phyloP scores from a whole-genome alignment of 2,888 invertebrate species.

The Ecdyonurus torrentis region DNA sequence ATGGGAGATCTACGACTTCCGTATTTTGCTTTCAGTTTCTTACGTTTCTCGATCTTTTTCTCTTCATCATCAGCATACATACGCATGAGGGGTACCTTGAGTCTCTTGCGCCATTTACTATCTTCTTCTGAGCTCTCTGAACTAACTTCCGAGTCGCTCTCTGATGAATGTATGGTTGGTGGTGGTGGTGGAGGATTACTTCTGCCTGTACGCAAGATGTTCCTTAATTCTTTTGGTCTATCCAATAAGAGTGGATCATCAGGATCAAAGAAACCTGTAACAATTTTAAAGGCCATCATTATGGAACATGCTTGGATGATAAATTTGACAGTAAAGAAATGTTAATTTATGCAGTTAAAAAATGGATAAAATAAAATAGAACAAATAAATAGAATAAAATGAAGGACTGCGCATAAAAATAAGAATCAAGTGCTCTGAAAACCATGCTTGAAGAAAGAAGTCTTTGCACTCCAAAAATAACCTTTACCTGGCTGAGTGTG shows the following conservation, averaged over 20 bases:
- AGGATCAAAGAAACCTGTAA: neutral
- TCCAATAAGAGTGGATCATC: neutral
- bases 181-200: slow-evolving; percentile 5
- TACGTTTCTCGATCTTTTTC: slow-evolving; percentile 33
- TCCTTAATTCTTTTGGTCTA: neutral
- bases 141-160: neutral
- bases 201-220: neutral
- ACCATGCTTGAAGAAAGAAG: no score
- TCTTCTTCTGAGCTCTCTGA: slow-evolving; percentile 7
- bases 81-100: slow-evolving; percentile 56
- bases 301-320: no score
- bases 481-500: neutral
- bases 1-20: neutral
- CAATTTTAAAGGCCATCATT: no score
- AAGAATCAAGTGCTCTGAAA: no score
- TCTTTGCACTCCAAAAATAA: no score
- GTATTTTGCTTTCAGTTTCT: neutral
- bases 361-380: no score
- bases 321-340: no score
- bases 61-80: slow-evolving; percentile 84
- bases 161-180: slow-evolving; percentile 5
- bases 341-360: no score
- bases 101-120: slow-evolving; percentile 24
- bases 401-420: no score
- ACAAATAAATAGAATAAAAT: no score